Evolutionary conservation across 2,113 vertebrate genomes (phyloP), one percentile per base, ranked within the genome.

Genomic region (Chionodraco myersi): DNA sequence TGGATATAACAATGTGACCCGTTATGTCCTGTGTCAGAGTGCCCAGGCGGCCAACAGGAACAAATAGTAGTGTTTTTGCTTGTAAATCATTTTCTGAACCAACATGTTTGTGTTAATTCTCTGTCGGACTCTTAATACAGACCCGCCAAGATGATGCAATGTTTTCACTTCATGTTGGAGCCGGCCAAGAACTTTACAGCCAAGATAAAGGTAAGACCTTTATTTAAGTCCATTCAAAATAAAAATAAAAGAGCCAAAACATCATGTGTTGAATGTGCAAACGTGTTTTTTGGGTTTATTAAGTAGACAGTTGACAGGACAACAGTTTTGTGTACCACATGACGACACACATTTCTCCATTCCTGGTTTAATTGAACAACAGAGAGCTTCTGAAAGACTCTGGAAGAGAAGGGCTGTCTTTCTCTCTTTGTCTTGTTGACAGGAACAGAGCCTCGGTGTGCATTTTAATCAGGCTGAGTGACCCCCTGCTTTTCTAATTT

Each of bases 161-260:
- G 95, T 91, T 94, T 95, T 81, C 94, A 95, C 77, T 95, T 95
- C 85, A 91, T 96, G 64, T 84, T 94, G 21, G 94, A 96, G 78
- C 95, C 95, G 41, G 93, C 92, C 87, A 96, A 95, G 84, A 92
- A 88, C 74, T 59, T 95, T 4, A 92, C 94, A 1, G 80, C 91
- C 83, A 94, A 94, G 78, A 88, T 95, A 58, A 95, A 95, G 95
- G 95, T 95, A 85, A 54, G 13, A 4, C 6, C 11, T 14, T 59
- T 58, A 23, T 11, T 41, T 41, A 6, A 41, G 36, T 41, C 36
- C 5, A 8, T 67, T 60, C 0, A 18, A 18, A 9, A n/a, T 6
- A 23, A 2, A 15, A 16, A 7, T 30, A 14, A 6, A 51, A 36
- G 36, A 41, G 36, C 36, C 36, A 41, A 30, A 76, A 30, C 45